A percentile compares a stretch with the other conserved stretches of the same genome.
These are phyloP conservation scores for Phaetusa simplex DNA, from an alignment of 2,113 vertebrate species.

Conservation along the genomic window DNA sequence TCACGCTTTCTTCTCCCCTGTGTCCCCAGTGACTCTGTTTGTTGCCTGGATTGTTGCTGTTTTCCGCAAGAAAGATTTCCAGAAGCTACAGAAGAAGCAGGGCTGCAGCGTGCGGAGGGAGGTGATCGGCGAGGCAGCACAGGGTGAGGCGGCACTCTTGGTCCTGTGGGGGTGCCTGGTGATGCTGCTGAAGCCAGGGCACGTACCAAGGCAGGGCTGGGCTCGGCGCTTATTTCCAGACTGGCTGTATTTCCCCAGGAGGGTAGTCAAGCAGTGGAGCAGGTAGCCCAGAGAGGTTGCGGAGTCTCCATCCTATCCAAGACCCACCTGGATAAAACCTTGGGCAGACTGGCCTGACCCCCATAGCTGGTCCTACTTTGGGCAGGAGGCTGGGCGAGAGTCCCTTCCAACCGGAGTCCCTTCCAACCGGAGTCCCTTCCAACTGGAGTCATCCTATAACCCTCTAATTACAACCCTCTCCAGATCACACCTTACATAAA, in stretches of 20 bases:
- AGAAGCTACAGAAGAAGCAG: conserved; percentile 79
- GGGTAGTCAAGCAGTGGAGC: neutral
- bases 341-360: neutral
- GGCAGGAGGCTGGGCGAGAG: neutral
- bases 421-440: neutral
- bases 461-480: neutral
- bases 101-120: conserved; percentile 51
- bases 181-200: neutral
- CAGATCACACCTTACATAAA: neutral
- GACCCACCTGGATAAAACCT: neutral
- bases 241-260: neutral
- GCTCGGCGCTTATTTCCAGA: neutral
- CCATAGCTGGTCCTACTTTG: neutral
- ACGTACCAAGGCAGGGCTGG: neutral
- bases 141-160: conserved; percentile 69
- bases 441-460: neutral
- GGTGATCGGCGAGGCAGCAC: conserved; percentile 55
- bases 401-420: neutral
- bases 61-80: conserved; percentile 79
- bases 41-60: conserved; percentile 83
- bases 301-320: neutral
- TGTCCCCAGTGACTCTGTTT: conserved; percentile 81
- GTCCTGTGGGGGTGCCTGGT: accelerated
- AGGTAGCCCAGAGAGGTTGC: neutral
- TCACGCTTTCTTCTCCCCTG: neutral